Conservation (phyloP, 2,113 vertebrate species). For the Riparia riparia region DNA sequence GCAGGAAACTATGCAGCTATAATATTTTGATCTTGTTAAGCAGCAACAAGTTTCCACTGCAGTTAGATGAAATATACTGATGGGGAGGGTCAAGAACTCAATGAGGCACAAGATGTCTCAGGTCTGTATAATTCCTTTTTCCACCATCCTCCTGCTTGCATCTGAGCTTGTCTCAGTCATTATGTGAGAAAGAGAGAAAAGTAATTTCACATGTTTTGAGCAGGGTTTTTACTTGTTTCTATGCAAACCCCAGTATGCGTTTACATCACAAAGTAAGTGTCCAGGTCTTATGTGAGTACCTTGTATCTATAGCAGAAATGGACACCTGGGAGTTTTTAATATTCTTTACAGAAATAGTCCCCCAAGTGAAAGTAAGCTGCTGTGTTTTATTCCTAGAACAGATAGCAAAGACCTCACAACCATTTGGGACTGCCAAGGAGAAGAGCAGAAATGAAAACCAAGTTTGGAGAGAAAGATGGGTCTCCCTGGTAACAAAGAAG, state of each 20-base stretch:
- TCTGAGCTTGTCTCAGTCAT: neutral
- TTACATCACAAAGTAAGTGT: neutral
- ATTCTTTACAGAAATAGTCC: neutral
- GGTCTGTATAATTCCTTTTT: neutral
- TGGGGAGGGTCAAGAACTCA: neutral
- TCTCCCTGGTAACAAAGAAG: neutral
- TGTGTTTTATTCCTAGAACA: neutral
- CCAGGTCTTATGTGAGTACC: neutral
- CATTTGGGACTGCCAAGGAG: neutral
- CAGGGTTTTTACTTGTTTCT: neutral
- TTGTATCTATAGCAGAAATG: neutral
- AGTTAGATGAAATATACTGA: neutral
- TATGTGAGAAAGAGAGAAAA: no score
- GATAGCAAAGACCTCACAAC: neutral
- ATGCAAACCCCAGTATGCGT: neutral
- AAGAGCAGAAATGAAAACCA: neutral
- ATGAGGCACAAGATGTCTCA: neutral
- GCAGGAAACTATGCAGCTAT: neutral
- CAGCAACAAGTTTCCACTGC: neutral
- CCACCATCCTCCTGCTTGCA: neutral
- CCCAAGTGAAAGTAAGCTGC: neutral
- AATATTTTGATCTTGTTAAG: constrained; percentile 5
- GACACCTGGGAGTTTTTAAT: neutral
- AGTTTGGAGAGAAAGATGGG: neutral
- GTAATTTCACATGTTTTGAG: neutral